Base-by-base conservation (phyloP, 2,888 invertebrate genomes). In the Eugnorisma glareosa region DNA sequence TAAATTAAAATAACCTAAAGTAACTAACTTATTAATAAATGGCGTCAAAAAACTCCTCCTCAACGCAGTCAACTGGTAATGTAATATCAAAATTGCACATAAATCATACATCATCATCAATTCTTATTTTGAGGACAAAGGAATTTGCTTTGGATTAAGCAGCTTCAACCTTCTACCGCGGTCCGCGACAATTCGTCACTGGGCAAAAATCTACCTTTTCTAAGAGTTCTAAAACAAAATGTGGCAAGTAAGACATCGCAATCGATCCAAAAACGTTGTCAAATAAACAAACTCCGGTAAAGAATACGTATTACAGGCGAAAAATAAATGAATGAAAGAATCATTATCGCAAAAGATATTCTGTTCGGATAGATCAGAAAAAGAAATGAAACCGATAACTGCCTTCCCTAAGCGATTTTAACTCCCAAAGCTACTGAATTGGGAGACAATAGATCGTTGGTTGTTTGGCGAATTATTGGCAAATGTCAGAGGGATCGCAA, bases 401-500 rank as follows among this genome's bases (percentile, higher is more conserved):
- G 57, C 2, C 13, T 4, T 82, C 13, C 8, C 2, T n/a, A 72
- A 64, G 31, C 63, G 1, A 45, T 73, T 80, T 48, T 21, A 40
- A 67, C 59, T 45, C 59, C 21, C 43, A 31, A 73, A 63, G 24
- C 74, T 40, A 31, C 66, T 5, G 13, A 67, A 76, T 83, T 61
- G n/a, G 45, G 21, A 59, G 48, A 81, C 76, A 77, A 75, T 75
- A 67, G 59, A 64, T 84, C 71, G 59, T 75, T 81, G 72, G 68
- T 37, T 73, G 68, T 85, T 79, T 71, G 67, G 73, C 37, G 66
- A 87, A 75, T 83, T 70, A 77, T 68, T 31, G 70, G 51, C 64
- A 71, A 80, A 70, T 48, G 59, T 21, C 61, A 54, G 59, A 81
- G 87, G 88, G 87, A 84, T 76, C 54, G n/a, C 73, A 84, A 87